Evolutionary conservation across 2,888 invertebrate genomes (phyloP).

Genomic region (Oscheius sp.): DNA sequence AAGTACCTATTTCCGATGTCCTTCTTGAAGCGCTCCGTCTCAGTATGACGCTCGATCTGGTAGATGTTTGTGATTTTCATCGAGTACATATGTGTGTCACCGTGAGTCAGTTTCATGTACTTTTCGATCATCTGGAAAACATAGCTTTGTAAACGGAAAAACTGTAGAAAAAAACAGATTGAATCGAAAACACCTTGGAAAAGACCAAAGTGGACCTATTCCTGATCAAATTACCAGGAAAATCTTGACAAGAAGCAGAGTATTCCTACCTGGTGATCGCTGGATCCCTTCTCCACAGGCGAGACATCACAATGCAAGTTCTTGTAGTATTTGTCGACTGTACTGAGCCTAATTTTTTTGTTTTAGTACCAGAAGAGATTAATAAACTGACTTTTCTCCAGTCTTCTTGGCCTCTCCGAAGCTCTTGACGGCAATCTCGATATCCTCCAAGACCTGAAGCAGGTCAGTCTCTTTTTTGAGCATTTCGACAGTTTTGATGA

Average conservation of each 20-base stretch:
- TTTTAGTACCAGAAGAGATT: background rate
- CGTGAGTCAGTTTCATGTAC: conserved; percentile 76
- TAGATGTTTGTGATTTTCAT: conserved; percentile 75
- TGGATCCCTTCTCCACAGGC: conserved; percentile 71
- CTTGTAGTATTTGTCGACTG: conserved; percentile 87
- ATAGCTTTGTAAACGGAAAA: no score
- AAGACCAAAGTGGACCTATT: no score
- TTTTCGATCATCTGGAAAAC: conserved; percentile 74
- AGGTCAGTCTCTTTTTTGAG: conserved; percentile 75
- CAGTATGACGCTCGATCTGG: conserved; percentile 73
- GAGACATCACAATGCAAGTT: conserved; percentile 87
- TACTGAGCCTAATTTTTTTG: conserved; percentile 74
- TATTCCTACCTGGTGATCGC: conserved; percentile 74
- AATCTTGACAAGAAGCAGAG: background rate
- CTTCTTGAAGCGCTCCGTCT: conserved; percentile 72
- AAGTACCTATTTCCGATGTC: conserved; percentile 75
- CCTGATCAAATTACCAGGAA: background rate
- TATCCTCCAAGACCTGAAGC: conserved; percentile 76
- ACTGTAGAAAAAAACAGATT: no score
- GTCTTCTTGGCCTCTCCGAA: conserved; percentile 56
- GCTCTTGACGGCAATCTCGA: conserved; percentile 75
- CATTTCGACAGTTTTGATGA: conserved; percentile 74
- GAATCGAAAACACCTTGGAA: no score
- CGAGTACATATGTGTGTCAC: conserved; percentile 76
- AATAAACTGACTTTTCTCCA: conserved; percentile 29